phyloP scores from a whole-genome alignment of 2,113 vertebrate genomes.

The Pelmatolapia mariae region DNA sequence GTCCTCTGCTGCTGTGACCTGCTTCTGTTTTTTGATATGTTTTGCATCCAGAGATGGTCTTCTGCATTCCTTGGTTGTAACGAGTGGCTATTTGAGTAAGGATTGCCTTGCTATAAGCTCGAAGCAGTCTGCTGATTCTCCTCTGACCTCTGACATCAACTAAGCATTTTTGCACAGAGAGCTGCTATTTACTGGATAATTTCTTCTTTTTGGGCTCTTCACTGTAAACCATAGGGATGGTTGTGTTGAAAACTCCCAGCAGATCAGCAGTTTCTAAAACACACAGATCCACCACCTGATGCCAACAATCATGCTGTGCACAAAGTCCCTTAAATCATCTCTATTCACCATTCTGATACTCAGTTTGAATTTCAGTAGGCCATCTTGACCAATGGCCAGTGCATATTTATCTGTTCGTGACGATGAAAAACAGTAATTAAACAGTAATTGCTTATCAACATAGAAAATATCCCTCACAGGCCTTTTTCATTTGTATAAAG shows the following conservation, averaged over 20 bases:
- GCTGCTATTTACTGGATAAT: not conserved
- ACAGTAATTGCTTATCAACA: not conserved
- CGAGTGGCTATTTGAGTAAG: accelerated
- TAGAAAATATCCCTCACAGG: not conserved
- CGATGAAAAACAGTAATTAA: not conserved
- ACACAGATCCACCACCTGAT: not conserved
- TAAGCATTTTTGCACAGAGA: not conserved
- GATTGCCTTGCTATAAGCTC: not conserved
- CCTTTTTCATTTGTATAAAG: not conserved
- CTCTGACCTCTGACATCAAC: not conserved
- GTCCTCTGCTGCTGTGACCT: accelerated
- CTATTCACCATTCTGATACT: not conserved
- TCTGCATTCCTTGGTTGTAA: not conserved
- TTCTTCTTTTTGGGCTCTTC: not conserved
- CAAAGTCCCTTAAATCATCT: not conserved
- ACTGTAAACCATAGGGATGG: not conserved
- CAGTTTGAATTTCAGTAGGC: not conserved
- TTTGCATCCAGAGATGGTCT: not conserved
- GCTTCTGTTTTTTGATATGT: not conserved
- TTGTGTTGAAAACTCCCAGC: not conserved
- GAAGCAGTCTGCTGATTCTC: not conserved
- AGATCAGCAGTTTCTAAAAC: not conserved
- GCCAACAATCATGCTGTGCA: not conserved
- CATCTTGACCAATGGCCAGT: not conserved
- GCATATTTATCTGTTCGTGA: not conserved